Percentiles rank a stretch among this genome's conserved stretches.
phyloP scores from a whole-genome alignment of 2,888 invertebrate genomes.

The Aleiodes alternator region DNA sequence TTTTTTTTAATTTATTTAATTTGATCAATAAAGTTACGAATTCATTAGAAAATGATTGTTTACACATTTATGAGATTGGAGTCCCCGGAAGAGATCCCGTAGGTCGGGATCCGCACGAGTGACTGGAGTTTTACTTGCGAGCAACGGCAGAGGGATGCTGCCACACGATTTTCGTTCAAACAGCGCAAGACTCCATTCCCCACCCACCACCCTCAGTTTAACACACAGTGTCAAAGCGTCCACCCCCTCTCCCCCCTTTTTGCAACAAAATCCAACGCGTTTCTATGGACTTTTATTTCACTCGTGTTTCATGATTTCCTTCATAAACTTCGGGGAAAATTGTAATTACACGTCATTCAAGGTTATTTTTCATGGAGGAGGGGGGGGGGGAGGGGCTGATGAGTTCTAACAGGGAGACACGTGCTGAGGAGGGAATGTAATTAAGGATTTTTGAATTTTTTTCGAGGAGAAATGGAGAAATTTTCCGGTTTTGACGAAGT shows the following conservation, averaged over 20 bases:
- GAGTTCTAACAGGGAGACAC: neutral
- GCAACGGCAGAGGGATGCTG: constrained; percentile 69
- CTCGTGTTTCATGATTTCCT: constrained; percentile 7
- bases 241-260: constrained; percentile 45
- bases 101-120: constrained; percentile 71
- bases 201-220: constrained; percentile 55
- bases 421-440: constrained; percentile 15
- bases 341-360: no score
- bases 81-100: constrained; percentile 59
- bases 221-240: constrained; percentile 54
- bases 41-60: no score
- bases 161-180: constrained; percentile 61
- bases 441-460: constrained; percentile 20
- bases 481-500: no score
- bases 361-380: no score
- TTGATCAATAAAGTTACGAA: no score
- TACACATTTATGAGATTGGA: no score
- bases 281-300: constrained; percentile 1
- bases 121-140: constrained; percentile 68
- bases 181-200: constrained; percentile 72
- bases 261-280: neutral
- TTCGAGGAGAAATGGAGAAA: no score
- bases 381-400: neutral
- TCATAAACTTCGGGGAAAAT: neutral
- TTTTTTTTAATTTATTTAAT: no score